Evolutionary conservation across 2,113 vertebrate species (phyloP).

Genomic region (Donacobius atricapilla): DNA sequence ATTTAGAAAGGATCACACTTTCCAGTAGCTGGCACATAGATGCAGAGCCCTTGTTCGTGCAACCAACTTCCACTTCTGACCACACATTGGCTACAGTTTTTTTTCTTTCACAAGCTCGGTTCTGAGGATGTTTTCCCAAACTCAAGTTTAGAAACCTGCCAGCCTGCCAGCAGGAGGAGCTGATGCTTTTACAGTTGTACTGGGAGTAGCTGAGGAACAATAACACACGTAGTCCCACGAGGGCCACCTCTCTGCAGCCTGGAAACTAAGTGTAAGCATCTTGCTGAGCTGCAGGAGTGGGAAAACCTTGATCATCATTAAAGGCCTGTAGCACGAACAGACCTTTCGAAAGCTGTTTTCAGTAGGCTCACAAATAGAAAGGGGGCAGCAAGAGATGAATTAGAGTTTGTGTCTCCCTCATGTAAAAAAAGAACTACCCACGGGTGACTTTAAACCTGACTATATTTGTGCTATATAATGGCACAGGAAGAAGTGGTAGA

Average conservation of each 20-base stretch:
- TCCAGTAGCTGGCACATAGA: neutral
- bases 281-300: neutral
- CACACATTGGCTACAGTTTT: neutral
- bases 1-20: neutral
- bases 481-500: neutral
- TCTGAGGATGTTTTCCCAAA: neutral
- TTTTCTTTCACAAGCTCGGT: neutral
- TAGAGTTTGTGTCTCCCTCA: neutral
- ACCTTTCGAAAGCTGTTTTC: neutral
- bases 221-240: rapidly evolving
- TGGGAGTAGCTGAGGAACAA: neutral
- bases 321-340: neutral
- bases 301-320: neutral
- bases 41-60: neutral
- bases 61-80: neutral
- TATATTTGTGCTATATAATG: neutral
- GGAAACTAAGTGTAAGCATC: neutral
- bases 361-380: neutral
- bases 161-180: constrained; percentile 54
- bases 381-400: neutral
- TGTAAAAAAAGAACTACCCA: neutral
- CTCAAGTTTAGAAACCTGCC: neutral
- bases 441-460: neutral
- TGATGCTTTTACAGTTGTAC: neutral
- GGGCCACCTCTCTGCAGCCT: neutral